Evolutionary conservation across 2,797 vertebrate species (phyloP).

Genomic region (Uromys caudimaculatus): DNA sequence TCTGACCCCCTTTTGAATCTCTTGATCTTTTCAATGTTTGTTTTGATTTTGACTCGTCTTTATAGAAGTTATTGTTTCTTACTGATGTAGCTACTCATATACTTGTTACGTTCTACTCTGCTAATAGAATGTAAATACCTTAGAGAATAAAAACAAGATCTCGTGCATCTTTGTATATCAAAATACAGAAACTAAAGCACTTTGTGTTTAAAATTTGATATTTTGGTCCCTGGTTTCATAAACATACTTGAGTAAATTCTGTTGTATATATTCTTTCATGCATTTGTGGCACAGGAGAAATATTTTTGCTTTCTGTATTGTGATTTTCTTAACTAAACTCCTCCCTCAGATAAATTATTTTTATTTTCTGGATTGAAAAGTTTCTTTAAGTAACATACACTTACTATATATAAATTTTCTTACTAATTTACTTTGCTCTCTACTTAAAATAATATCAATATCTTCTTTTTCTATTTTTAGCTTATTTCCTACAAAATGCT

Average conservation of each 20-base stretch:
- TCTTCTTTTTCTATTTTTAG: background rate
- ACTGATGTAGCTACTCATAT: background rate
- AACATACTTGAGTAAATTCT: background rate
- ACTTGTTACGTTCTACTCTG: slow-evolving; percentile 14
- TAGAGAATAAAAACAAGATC: background rate
- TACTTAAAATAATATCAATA: background rate
- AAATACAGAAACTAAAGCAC: background rate
- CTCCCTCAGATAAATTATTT: background rate
- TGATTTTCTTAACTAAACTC: background rate
- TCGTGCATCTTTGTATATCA: background rate
- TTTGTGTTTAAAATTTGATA: background rate
- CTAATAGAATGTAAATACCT: background rate
- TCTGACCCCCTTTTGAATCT: background rate
- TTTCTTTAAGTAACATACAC: background rate
- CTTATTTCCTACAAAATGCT: slow-evolving; percentile 12
- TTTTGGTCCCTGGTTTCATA: slow-evolving; percentile 5
- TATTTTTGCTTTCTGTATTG: background rate
- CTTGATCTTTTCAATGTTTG: background rate
- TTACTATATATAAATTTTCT: background rate
- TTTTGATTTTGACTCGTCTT: background rate
- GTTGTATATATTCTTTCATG: background rate
- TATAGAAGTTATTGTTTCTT: background rate
- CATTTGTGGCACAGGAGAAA: background rate
- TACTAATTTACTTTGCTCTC: background rate
- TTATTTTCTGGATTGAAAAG: background rate